Evolutionary conservation across 1,140 invertebrate genomes (phyloP).

Genomic region (Macrotrachela quadricornifera): DNA sequence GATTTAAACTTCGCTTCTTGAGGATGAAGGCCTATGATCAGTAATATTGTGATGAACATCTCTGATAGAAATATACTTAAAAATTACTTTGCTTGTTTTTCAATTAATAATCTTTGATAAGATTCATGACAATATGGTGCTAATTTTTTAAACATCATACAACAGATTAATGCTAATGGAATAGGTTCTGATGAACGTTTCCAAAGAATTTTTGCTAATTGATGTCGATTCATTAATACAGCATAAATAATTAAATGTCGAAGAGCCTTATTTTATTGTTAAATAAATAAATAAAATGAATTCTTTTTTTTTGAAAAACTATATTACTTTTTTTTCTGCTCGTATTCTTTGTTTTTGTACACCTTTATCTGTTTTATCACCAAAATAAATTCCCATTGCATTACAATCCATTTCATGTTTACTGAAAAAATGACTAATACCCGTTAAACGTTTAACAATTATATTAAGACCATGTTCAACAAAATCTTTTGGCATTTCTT

Average conservation of each 20-base stretch:
- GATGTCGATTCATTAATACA: conserved; percentile 21
- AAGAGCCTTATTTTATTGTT: conserved; percentile 24
- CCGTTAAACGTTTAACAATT: conserved; percentile 18
- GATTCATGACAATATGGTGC: conserved; percentile 13
- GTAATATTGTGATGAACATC: too few relatives aligned
- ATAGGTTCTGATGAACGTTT: conserved; percentile 30
- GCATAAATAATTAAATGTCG: conserved; percentile 26
- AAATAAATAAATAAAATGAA: too few relatives aligned
- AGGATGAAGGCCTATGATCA: too few relatives aligned
- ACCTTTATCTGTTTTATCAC: conserved; percentile 11
- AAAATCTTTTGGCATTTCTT: conserved; percentile 10
- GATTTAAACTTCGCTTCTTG: too few relatives aligned
- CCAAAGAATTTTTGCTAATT: conserved; percentile 29
- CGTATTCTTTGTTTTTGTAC: neutral
- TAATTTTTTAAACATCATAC: conserved; percentile 16
- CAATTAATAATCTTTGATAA: conserved; percentile 12
- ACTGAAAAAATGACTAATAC: conserved; percentile 23
- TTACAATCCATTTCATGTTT: conserved; percentile 25
- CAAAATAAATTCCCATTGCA: conserved; percentile 15
- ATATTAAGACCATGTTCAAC: conserved; percentile 14
- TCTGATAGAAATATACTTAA: too few relatives aligned
- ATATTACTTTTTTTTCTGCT: neutral
- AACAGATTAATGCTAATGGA: conserved; percentile 26
- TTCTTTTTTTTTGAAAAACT: too few relatives aligned
- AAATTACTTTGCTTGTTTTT: conserved; percentile 10